phyloP scores from a whole-genome alignment of 2,113 vertebrate genomes.

The Pachypanchax playfairii region DNA sequence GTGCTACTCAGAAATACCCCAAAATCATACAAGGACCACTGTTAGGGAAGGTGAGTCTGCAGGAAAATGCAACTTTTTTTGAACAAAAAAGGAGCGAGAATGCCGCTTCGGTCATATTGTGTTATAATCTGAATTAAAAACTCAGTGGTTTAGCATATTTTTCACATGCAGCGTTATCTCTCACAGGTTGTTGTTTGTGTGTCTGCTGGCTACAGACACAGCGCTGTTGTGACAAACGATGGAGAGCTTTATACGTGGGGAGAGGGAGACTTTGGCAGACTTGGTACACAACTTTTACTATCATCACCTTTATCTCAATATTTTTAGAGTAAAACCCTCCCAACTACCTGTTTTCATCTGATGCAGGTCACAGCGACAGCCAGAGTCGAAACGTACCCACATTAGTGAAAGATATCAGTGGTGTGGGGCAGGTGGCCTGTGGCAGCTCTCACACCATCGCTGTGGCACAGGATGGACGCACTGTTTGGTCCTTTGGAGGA shows the following conservation, averaged over 20 bases:
- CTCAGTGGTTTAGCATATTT: not conserved
- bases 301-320: not conserved
- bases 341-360: not conserved
- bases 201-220: slow-evolving; percentile 87
- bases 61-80: slow-evolving; percentile 1
- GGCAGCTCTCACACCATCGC: slow-evolving; percentile 85
- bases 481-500: slow-evolving; percentile 85
- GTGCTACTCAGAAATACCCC: slow-evolving; percentile 84
- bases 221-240: slow-evolving; percentile 82
- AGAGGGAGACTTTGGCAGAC: slow-evolving; percentile 84
- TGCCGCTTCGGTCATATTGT: not conserved
- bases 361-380: slow-evolving; percentile 82
- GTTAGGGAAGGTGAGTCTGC: slow-evolving; percentile 72
- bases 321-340: not conserved
- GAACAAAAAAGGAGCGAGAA: not conserved
- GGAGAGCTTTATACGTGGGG: slow-evolving; percentile 86
- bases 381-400: slow-evolving; percentile 83
- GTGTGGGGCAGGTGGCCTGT: slow-evolving; percentile 82
- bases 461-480: slow-evolving; percentile 82
- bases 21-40: slow-evolving; percentile 84
- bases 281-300: slow-evolving; percentile 67
- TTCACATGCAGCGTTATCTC: not conserved
- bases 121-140: not conserved
- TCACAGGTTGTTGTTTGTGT: slow-evolving; percentile 81
- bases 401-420: slow-evolving; percentile 83